Evolutionary conservation across 2,797 vertebrate species (phyloP).

Genomic region (Schizothorax lantsangensis): DNA sequence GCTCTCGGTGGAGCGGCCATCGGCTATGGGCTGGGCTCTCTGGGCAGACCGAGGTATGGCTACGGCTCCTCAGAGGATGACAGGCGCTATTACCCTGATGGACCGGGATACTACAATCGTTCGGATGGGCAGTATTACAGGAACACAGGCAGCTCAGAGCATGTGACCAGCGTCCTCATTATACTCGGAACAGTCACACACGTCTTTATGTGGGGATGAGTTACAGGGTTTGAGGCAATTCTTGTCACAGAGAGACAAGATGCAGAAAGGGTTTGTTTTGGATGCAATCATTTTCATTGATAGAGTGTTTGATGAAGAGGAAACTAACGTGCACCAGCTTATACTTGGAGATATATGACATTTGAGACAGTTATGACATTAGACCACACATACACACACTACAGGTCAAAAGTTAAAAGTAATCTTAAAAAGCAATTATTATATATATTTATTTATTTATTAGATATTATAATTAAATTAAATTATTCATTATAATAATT

Average conservation of each 20-base stretch:
- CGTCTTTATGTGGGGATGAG: slow-evolving; percentile 67
- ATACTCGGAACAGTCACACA: slow-evolving; percentile 62
- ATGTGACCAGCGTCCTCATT: slow-evolving; percentile 49
- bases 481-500: no score
- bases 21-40: slow-evolving; percentile 75
- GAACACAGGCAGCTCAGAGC: slow-evolving; percentile 59
- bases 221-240: neutral
- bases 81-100: slow-evolving; percentile 59
- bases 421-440: neutral
- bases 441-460: no score
- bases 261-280: neutral
- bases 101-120: slow-evolving; percentile 58
- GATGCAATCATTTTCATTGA: neutral
- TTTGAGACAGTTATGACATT: neutral
- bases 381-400: neutral
- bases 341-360: neutral
- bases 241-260: neutral
- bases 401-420: neutral
- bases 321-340: neutral
- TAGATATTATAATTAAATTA: neutral
- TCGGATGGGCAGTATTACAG: slow-evolving; percentile 63
- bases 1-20: slow-evolving; percentile 75
- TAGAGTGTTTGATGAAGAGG: neutral
- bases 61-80: slow-evolving; percentile 52
- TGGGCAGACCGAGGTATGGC: slow-evolving; percentile 68